These are phyloP conservation scores for Spea bombifrons DNA, from an alignment of 2,113 vertebrate species.

Conservation along the genomic window DNA sequence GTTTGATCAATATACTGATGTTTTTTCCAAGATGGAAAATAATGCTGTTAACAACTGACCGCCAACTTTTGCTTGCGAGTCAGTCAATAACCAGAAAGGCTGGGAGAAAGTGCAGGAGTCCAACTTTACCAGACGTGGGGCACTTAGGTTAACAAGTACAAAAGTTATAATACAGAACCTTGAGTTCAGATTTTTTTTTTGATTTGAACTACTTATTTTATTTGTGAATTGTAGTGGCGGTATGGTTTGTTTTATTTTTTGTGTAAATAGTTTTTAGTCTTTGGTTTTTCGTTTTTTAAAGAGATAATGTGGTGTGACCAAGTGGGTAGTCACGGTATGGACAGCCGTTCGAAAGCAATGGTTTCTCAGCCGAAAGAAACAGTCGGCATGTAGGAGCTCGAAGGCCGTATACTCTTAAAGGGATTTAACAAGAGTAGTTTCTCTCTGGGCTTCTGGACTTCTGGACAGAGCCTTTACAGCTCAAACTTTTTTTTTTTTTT, in stretches of 20 bases:
- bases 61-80: too few relatives aligned
- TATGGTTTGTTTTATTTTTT: neutral
- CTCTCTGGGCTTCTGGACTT: neutral
- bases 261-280: neutral
- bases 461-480: neutral
- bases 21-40: too few relatives aligned
- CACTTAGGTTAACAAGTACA: too few relatives aligned
- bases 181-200: too few relatives aligned
- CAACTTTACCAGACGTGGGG: too few relatives aligned
- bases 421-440: neutral
- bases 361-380: neutral
- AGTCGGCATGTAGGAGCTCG: neutral
- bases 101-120: too few relatives aligned
- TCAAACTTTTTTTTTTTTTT: neutral
- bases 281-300: neutral
- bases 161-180: too few relatives aligned
- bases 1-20: too few relatives aligned
- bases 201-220: too few relatives aligned
- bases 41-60: too few relatives aligned
- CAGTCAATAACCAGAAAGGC: too few relatives aligned
- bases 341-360: neutral
- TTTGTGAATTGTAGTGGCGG: too few relatives aligned
- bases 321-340: neutral
- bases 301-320: neutral
- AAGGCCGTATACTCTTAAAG: neutral